Evolutionary conservation across 2,797 vertebrate species (phyloP), one percentile per base, ranked within the genome.

Genomic region (Sebastolobus altivelis): DNA sequence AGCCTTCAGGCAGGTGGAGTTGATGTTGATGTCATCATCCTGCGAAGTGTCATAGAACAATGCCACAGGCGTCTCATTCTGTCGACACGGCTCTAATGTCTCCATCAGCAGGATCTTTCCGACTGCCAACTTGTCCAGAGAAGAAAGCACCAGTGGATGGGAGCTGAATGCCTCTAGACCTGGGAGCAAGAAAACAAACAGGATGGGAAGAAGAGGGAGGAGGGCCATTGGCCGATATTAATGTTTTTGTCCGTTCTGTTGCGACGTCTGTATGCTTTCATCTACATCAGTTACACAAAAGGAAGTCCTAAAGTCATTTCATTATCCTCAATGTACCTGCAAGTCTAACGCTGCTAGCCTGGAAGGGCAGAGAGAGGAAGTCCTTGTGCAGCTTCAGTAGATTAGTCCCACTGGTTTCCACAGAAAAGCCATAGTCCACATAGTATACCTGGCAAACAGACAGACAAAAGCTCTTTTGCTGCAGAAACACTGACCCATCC

Each of bases 1-100:
- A 6, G 95, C 94, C 87, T 96, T 97, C 80, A 98, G 85, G 88
- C 98, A 99, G 40, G 84, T 69, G 18, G 96, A 91, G 79, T 97
- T 99, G 63, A 99, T 96, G 87, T 99, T 99, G 82, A 99, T 54
- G 62, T 99, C 98, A 0, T 97, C 96, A 31, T 97, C 97, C 80
- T 97, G 96, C 0, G 98, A 99, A 1, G 98, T 99, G 84, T 99
- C 97, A 10, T 98, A 99, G 11, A 99, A 93, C 79, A 99, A 94
- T 40, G 95, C 95, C 69, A 96, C 83, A 16, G 97, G 97, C 33
- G 95, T 93, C 52, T 95, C 93, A 59, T 92, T 96, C n/a, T 68
- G 72, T 4, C 86, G 75, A 76, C 68, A 65, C 0, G 74, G 78
- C 79, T 97, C 95, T 54, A 98, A 76, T 52, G 96, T 95, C 93